A percentile compares a stretch with the other conserved stretches of the same genome.
These are phyloP conservation scores for Poliocrania exsul DNA, from an alignment of 2,797 vertebrate species.

Conservation along the genomic window DNA sequence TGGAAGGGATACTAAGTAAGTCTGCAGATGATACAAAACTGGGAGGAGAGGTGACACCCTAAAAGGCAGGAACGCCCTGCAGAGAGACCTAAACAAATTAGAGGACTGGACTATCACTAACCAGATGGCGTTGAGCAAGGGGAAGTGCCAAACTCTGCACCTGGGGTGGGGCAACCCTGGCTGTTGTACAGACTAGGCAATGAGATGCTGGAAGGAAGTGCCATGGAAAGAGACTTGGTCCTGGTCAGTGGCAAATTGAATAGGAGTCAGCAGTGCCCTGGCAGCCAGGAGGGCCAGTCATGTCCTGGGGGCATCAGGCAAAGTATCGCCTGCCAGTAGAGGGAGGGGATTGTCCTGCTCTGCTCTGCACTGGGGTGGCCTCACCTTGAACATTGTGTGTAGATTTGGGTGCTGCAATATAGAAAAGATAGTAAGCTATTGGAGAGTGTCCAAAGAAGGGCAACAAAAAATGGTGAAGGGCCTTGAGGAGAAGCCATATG, in stretches of 20 bases:
- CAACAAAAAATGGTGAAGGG: background rate
- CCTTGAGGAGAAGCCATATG: background rate
- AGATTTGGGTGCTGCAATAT: background rate
- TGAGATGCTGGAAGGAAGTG: background rate
- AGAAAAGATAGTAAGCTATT: background rate
- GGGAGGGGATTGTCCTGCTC: background rate
- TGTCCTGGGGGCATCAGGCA: background rate
- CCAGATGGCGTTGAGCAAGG: background rate
- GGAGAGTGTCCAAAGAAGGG: background rate
- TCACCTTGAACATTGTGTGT: background rate
- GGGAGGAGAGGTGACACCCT: background rate
- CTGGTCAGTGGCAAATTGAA: background rate
- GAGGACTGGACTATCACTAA: background rate
- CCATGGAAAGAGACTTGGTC: background rate
- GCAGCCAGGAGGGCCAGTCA: background rate
- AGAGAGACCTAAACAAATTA: background rate
- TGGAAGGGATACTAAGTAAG: background rate
- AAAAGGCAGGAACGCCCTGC: background rate
- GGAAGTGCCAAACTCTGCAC: background rate
- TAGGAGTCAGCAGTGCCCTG: background rate
- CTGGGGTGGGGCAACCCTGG: background rate
- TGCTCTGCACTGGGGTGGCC: background rate
- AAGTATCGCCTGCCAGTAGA: accelerated
- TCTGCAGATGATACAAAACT: background rate
- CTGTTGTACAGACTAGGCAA: background rate